Evolutionary conservation across 92 coral and sea anemone species (phyloP), one percentile per base, ranked within the genome.

Genomic region (Epizoanthus ramosus): DNA sequence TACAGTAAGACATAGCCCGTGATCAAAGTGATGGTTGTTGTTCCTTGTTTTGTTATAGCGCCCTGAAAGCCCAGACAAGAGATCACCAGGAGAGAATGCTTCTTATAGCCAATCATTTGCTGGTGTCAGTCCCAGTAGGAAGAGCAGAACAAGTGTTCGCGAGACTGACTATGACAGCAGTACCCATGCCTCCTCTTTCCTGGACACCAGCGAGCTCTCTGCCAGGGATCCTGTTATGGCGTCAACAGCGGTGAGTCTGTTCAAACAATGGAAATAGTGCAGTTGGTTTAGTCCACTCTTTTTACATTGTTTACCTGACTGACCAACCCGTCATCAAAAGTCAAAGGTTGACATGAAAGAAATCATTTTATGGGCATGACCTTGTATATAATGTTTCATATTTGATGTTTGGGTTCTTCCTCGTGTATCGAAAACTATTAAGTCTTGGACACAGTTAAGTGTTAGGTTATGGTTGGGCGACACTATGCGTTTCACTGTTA

Each of bases 71-170:
- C 92, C 92, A 8, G 89, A 58, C 3, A 87, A 68, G 61, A 91
- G 74, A 66, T 57, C 69, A 2, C 81, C 57, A 28, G 18, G 15
- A 5, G 89, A 80, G 39, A 89, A 74, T 17, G 68, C 82, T 63
- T 52, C 76, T 35, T 93, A 93, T 69, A 85, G 90, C 67, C 87
- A 87, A 43, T 88, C 97, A 22, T 79, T 93, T 56, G 88, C 89
- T 41, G 87, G 90, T 45, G 91, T 91, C 75, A 52, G 75, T 68
- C 75, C 75, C 50, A 65, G 63, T 28, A 65, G 81, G 65, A 70
- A 23, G 84, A 83, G 60, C 6, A 68, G 68, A 12, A 39, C 81
- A 60, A 76, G 81, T 76, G 57, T 8, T 19, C 63, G 24, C 5
- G 80, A 75, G 57, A 35, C 17, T 13, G 57, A 37, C 16, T 68